Evolutionary conservation across 2,888 invertebrate species (phyloP).

Genomic region (Campoplex nolae): DNA sequence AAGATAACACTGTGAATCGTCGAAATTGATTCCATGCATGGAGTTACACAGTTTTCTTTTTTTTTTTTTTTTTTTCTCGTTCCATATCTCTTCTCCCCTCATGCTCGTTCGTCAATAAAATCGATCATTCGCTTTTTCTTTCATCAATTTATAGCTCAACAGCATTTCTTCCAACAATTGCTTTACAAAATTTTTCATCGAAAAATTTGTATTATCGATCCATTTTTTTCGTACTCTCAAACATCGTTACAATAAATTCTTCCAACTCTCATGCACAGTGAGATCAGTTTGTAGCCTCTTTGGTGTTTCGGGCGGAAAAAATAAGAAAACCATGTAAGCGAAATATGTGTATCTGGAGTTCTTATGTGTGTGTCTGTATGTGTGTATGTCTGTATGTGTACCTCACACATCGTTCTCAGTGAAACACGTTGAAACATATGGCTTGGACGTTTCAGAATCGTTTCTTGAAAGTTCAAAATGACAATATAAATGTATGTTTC

Average conservation of each 20-base stretch:
- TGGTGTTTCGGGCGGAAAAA: slow-evolving; percentile 66
- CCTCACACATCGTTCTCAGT: background rate
- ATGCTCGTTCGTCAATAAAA: slow-evolving; percentile 33
- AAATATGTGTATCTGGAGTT: background rate
- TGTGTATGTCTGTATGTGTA: background rate
- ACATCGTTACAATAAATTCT: slow-evolving; percentile 58
- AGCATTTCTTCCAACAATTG: slow-evolving; percentile 11
- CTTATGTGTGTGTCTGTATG: background rate
- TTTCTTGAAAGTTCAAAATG: background rate
- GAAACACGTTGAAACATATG: slow-evolving; percentile 12
- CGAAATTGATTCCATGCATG: background rate
- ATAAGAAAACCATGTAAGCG: slow-evolving; percentile 12
- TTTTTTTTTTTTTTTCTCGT: slow-evolving; percentile 19
- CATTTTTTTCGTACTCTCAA: slow-evolving; percentile 18
- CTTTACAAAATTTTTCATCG: slow-evolving; percentile 7
- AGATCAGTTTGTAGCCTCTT: slow-evolving; percentile 73
- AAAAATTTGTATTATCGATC: background rate
- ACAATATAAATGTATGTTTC: background rate
- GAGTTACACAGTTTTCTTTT: background rate
- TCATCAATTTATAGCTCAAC: slow-evolving; percentile 42
- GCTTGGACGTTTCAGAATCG: background rate
- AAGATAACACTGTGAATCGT: slow-evolving; percentile 21
- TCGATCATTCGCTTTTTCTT: slow-evolving; percentile 33
- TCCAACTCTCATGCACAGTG: slow-evolving; percentile 69
- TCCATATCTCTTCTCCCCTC: background rate